Evolutionary conservation across 92 coral and sea anemone species (phyloP), one percentile per base, ranked within the genome.

Genomic region (Diadumene lineata): DNA sequence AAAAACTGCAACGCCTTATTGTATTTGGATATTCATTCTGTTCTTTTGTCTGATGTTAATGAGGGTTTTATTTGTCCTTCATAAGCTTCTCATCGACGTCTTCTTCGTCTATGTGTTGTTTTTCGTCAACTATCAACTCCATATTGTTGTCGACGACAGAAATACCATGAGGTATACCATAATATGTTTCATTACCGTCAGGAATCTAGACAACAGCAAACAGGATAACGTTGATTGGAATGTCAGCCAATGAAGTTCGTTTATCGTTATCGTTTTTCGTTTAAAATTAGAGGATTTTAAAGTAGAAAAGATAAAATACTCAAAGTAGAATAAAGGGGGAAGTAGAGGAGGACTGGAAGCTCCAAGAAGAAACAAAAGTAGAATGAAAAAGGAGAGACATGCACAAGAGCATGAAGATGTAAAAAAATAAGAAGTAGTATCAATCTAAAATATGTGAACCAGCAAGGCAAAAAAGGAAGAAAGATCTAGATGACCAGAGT

Each of bases 171-270:
- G 67, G 74, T 69, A 78, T 67, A 28, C 74, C 38, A 1, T 64
- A 78, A 60, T 78, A 78, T 29, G 82, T 43, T 21, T 68, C 82
- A 16, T 68, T 78, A 1, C 75, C 69, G 8, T 68, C 82, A 13
- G 82, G 82, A 21, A 78, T 0, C 82, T 78, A 34, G 3, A 50
- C 66, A 30, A 24, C 74, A 69, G n/a, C 27, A 17, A 1, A 1
- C 1, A 6, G 11, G 2, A 24, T 17, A 26, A 1, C 29, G n/a
- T 43, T 2, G 10, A 1, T 44, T 2, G 74, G 10, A 31, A 3
- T 67, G 50, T 3, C 50, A 34, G 32, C 11, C 31, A 34, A 16
- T 25, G 15, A 7, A 25, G 9, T 2, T 25, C 2, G 11, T 25
- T 2, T 27, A 23, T 7, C 33, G 29, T 23, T 62, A 31, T 11